Evolutionary conservation across 2,113 vertebrate genomes (phyloP).

Genomic region (Podocnemis expansa): DNA sequence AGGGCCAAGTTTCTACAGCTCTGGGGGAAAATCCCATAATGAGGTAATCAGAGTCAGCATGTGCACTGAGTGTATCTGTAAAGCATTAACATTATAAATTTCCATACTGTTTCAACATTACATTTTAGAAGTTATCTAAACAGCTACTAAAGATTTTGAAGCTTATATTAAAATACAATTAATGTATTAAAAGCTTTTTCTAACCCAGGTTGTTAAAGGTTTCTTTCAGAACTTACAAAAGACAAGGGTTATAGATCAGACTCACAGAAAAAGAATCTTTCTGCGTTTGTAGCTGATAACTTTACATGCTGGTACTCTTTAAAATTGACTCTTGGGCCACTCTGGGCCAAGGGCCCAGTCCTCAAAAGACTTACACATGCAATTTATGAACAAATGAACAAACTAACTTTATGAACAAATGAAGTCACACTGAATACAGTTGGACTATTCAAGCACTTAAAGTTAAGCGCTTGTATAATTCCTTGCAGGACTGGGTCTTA

Average conservation of each 20-base stretch:
- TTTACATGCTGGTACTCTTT: background rate
- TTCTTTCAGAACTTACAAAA: background rate
- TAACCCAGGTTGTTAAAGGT: background rate
- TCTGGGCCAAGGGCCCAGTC: background rate
- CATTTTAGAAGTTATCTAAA: background rate
- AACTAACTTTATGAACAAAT: background rate
- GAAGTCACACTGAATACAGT: background rate
- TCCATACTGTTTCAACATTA: background rate
- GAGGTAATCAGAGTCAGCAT: conserved; percentile 75
- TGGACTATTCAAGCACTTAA: background rate
- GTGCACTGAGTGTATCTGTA: conserved; percentile 13
- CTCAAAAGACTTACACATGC: background rate
- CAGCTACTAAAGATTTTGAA: background rate
- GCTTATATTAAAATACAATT: background rate
- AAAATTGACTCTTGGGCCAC: background rate
- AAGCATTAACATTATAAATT: background rate
- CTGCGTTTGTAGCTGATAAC: background rate
- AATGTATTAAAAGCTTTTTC: background rate
- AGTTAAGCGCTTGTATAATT: background rate
- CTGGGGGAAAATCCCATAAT: conserved; percentile 77
- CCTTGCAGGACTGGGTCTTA: background rate
- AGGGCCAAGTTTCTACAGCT: conserved; percentile 85
- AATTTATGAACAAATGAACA: background rate
- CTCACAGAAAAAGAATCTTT: background rate
- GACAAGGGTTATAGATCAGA: background rate